Conservation (phyloP, 2,797 vertebrate genomes). For the Myotis daubentonii region DNA sequence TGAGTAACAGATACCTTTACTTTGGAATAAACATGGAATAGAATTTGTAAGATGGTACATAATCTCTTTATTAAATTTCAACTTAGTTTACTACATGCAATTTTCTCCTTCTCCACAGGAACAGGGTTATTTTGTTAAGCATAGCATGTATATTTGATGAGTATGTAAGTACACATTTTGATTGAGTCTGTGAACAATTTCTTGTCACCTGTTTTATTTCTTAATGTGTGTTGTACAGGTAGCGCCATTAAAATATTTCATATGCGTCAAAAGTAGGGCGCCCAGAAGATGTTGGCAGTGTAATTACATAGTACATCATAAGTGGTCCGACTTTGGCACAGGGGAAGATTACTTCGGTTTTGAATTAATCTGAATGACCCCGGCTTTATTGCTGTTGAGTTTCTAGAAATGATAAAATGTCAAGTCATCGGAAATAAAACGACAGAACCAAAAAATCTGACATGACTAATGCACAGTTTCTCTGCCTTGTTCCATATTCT, state of each 20-base stretch:
- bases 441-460: conserved; percentile 70
- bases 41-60: not conserved
- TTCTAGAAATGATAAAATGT: conserved; percentile 80
- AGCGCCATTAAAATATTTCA: conserved; percentile 75
- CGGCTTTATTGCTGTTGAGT: conserved; percentile 75
- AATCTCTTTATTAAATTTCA: not conserved
- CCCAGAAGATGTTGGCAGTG: conserved; percentile 16
- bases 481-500: conserved; percentile 56
- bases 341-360: conserved; percentile 78
- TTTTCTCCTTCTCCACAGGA: not conserved
- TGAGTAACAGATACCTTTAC: not conserved
- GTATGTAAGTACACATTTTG: conserved; percentile 39
- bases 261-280: conserved; percentile 60
- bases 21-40: not conserved
- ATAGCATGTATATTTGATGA: not conserved
- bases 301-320: conserved; percentile 80
- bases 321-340: conserved; percentile 70
- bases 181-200: conserved; percentile 47
- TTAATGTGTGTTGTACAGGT: conserved; percentile 67
- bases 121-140: conserved; percentile 1
- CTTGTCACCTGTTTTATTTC: conserved; percentile 76
- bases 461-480: conserved; percentile 68
- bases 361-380: conserved; percentile 82
- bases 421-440: conserved; percentile 75
- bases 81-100: not conserved